Base-by-base conservation (phyloP, 2,888 invertebrate genomes). In the Philopedon plagiatum region DNA sequence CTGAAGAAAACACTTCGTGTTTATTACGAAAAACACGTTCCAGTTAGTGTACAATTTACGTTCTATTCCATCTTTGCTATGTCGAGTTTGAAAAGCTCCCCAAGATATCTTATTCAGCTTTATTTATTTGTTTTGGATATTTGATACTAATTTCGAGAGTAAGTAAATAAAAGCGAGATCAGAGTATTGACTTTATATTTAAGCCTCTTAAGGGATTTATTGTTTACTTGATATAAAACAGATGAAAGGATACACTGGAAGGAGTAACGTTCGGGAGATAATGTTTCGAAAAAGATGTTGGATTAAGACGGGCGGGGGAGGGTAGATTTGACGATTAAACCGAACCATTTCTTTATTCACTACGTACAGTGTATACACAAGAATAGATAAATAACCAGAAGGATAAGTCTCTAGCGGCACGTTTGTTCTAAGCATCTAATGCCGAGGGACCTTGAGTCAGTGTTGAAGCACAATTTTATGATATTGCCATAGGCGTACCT, bases 131-230 rank as follows among this genome's bases (percentile, higher is more conserved):
- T 39, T 39, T 15, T 15, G 2, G 39, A 39, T 5, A 39, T 39
- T 39, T 39, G 15, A 39, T 39, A n/a, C 15, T n/a, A 39, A 39
- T 39, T 15, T 39, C 19, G 11, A 44, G 19, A 2, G n/a, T 18
- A 21, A 49, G 5, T 23, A 49, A 49, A 49, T 49, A 49, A 49
- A 49, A 49, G 49, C 23, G 4, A 49, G 23, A 23, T 49, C n/a
- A 23, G n/a, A n/a, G 5, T 49, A 11, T 49, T 23, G 23, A 23
- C 49, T 49, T 49, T 49, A 5, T 8, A 1, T 11, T 23, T 23
- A 49, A 23, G 21, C n/a, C 4, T 11, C 23, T 49, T 13, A 49
- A 21, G 2, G 11, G n/a, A 49, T 49, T 49, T 23, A 23, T n/a
- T 49, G 49, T 49, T 49, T 49, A 49, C 21, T 19, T 46, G 9